These are phyloP conservation scores for Brachionus angularis DNA, from an alignment of 1,140 invertebrate genomes.

Conservation along the genomic window DNA sequence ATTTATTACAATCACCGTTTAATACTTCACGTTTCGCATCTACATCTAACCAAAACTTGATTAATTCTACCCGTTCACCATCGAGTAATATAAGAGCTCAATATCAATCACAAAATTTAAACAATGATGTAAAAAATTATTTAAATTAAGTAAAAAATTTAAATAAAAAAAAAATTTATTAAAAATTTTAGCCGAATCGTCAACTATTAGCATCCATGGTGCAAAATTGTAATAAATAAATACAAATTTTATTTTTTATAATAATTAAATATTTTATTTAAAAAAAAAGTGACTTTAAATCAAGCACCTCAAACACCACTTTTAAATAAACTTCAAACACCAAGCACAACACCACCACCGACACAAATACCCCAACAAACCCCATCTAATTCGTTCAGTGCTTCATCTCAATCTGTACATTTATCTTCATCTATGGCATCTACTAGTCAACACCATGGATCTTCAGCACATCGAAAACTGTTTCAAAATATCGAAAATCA, in stretches of 20 bases:
- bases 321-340: conserved; percentile 1
- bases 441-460: conserved; percentile 6
- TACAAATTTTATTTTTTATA: not conserved
- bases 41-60: conserved; percentile 22
- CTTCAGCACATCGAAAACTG: conserved; percentile 16
- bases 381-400: not conserved
- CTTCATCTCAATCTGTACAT: not conserved
- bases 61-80: not conserved
- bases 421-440: not conserved
- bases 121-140: conserved; percentile 5
- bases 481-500: conserved; percentile 14
- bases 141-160: too few species aligned
- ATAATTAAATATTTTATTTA: not conserved
- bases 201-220: conserved; percentile 34
- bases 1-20: not conserved
- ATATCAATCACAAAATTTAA: too few species aligned
- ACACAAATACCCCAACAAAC: not conserved
- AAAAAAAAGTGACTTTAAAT: not conserved
- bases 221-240: conserved; percentile 20
- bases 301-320: conserved; percentile 4
- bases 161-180: too few species aligned
- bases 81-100: conserved; percentile 2
- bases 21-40: not conserved
- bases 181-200: conserved; percentile 22
- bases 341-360: conserved; percentile 32